Percentiles rank a stretch among this genome's conserved stretches.
Evolutionary conservation across 2,113 vertebrate species (phyloP).

Genomic region (Aythya baeri): DNA sequence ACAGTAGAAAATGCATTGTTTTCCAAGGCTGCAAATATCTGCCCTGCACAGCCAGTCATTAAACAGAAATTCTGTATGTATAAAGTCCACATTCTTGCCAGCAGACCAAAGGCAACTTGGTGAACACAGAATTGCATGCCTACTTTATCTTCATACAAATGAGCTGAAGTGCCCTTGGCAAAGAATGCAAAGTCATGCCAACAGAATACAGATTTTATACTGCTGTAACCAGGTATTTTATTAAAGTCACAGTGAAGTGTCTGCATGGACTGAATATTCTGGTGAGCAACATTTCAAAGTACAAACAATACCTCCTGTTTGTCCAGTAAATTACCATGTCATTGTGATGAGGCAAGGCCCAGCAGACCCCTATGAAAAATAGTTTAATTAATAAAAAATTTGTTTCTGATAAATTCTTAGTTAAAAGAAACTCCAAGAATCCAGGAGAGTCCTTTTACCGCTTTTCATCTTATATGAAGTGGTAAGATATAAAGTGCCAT

Average conservation of each 20-base stretch:
- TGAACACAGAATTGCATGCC: conserved; percentile 46
- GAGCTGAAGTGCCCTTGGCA: conserved; percentile 56
- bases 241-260: not conserved
- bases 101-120: conserved; percentile 51
- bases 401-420: not conserved
- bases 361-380: not conserved
- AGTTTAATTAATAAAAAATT: not conserved
- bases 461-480: not conserved
- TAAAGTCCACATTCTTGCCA: conserved; percentile 27
- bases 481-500: not conserved
- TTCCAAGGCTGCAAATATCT: conserved; percentile 36
- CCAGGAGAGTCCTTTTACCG: not conserved
- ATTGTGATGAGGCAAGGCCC: not conserved
- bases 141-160: conserved; percentile 67
- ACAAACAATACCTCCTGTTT: not conserved
- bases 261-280: not conserved
- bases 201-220: conserved; percentile 43
- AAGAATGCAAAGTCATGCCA: conserved; percentile 43
- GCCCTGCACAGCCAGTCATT: conserved; percentile 29
- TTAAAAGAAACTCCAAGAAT: not conserved
- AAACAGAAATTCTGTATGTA: conserved; percentile 11
- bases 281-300: not conserved
- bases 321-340: not conserved
- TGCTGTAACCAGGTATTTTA: conserved; percentile 12
- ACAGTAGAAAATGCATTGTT: conserved; percentile 34